Evolutionary conservation across 2,888 invertebrate genomes (phyloP), one percentile per base, ranked within the genome.

Genomic region (Oxytorus armatus): DNA sequence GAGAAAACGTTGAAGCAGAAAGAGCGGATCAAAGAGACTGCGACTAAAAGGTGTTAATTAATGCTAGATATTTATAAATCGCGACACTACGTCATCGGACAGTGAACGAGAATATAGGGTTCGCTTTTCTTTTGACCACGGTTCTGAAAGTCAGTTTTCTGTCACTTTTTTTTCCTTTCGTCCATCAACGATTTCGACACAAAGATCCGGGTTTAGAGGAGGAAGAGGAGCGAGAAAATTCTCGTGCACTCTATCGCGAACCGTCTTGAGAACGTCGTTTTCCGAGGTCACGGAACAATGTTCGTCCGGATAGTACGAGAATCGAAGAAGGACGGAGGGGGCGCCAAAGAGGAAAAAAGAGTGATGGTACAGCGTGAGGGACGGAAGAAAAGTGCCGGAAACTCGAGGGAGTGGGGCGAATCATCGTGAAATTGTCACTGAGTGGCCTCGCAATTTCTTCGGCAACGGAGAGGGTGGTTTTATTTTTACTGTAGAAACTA

Each of bases 41-140:
- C 80, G 83, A 85, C 86, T 90, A 88, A 88, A 88, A 90, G 89
- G 89, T 84, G 81, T 84, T 87, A 89, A 89, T 90, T 90, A 89
- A 89, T 87, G 87, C 86, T 82, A 68, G 85, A 84, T 90, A 90
- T 90, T 89, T 88, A 83, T 83, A 83, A 87, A 85, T 81, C 81
- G 79, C 77, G 65, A 66, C 42, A 63, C 16, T 47, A 44, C 16
- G 65, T n/a, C n/a, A n/a, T n/a, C n/a, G 23, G 25, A 16, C 53
- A 69, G 44, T 14, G 18, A 59, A 61, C 72, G 59, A 55, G 47
- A 57, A 36, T n/a, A n/a, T 10, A 39, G 21, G 21, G 21, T 51
- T 63, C 66, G 18, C 5, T 57, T 77, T 73, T 76, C 75, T 72
- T 79, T 76, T 47, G 51, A 72, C n/a, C 16, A 65, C 33, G 55